phyloP scores from a whole-genome alignment of 2,888 invertebrate species.

The Agelastica alni region DNA sequence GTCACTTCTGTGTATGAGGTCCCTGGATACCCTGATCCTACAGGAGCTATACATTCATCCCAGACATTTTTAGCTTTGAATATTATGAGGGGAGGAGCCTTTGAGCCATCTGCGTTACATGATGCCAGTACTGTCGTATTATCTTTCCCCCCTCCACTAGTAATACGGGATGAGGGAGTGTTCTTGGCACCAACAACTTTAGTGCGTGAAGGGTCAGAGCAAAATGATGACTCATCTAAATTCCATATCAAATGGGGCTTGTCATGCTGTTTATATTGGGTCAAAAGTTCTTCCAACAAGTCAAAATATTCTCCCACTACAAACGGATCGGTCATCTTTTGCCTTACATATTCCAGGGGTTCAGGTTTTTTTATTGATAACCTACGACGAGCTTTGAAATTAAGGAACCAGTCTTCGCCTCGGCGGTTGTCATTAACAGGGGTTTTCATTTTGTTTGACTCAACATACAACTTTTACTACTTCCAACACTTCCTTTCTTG shows the following conservation, averaged over 20 bases:
- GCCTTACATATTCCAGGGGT: conserved; percentile 44
- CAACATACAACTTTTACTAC: too few relatives aligned
- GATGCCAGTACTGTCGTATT: neutral
- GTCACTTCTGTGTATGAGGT: too few relatives aligned
- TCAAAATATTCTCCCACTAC: conserved; percentile 32
- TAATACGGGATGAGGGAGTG: neutral
- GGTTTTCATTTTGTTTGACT: too few relatives aligned
- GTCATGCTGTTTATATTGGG: neutral
- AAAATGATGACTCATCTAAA: neutral
- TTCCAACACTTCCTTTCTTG: too few relatives aligned
- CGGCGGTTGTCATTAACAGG: conserved; percentile 14
- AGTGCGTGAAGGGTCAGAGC: neutral
- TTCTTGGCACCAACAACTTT: neutral
- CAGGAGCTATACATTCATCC: neutral
- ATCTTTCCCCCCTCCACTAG: neutral
- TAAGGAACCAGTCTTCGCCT: conserved; percentile 39
- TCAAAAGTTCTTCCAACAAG: neutral
- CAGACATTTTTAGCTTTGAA: neutral
- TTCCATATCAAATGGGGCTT: neutral
- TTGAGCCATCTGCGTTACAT: neutral
- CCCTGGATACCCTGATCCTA: too few relatives aligned
- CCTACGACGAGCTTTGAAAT: conserved; percentile 36
- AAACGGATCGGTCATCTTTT: conserved; percentile 40
- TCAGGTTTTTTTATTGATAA: conserved; percentile 49
- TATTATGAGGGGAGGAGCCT: neutral